Conservation (phyloP, 2,113 vertebrate genomes). For the Takifugu flavidus region DNA sequence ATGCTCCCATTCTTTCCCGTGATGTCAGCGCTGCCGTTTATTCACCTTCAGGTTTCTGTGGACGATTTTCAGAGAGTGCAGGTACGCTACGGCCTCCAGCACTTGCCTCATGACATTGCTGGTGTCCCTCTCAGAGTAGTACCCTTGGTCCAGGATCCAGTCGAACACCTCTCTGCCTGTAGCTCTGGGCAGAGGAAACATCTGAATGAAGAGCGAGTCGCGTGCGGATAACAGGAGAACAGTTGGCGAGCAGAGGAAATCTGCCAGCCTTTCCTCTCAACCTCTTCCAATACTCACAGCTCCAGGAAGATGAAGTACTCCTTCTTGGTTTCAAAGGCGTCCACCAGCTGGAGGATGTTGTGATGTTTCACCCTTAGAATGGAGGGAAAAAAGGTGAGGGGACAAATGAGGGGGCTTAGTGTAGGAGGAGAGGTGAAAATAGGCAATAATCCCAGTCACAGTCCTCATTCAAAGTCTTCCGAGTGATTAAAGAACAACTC, state of each 20-base stretch:
- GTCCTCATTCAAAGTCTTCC: too few relatives aligned
- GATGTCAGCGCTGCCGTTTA: slow-evolving; percentile 46
- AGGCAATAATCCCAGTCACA: too few relatives aligned
- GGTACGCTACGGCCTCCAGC: slow-evolving; percentile 92
- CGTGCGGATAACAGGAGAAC: slow-evolving; percentile 9
- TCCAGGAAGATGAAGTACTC: slow-evolving; percentile 98
- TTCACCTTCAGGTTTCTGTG: slow-evolving; percentile 95
- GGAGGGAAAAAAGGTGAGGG: neutral
- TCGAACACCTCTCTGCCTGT: slow-evolving; percentile 97
- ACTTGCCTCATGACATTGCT: slow-evolving; percentile 98
- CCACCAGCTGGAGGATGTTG: slow-evolving; percentile 95
- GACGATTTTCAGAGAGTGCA: slow-evolving; percentile 93
- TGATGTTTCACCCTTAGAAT: slow-evolving; percentile 92
- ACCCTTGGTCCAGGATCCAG: slow-evolving; percentile 98
- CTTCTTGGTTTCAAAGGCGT: slow-evolving; percentile 96
- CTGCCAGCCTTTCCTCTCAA: slow-evolving; percentile 8
- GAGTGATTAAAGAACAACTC: too few relatives aligned
- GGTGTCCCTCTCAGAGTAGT: slow-evolving; percentile 96
- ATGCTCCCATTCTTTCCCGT: slow-evolving; percentile 36
- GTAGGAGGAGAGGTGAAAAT: neutral
- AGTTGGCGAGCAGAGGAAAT: neutral
- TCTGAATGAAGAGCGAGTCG: slow-evolving; percentile 4
- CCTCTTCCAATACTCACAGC: slow-evolving; percentile 81
- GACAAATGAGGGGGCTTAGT: neutral
- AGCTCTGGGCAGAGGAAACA: slow-evolving; percentile 73